Conservation (phyloP, 2,797 vertebrate species). For the Eptatretus atami region DNA sequence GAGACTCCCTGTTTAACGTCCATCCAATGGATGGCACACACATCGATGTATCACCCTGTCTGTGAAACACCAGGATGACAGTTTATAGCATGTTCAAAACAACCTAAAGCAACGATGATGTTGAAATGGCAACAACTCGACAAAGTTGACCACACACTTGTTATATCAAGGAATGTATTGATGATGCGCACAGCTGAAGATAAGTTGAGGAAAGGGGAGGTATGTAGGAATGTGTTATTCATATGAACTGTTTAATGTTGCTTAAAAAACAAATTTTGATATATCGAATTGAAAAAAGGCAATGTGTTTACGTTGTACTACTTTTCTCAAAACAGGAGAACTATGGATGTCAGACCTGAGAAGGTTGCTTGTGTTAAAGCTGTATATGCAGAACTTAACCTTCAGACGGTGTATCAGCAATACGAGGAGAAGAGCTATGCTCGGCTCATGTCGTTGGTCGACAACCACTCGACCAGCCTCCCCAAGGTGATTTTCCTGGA, state of each 20-base stretch:
- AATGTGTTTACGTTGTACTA: background rate
- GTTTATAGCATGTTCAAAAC: no score
- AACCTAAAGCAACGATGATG: no score
- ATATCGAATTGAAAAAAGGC: background rate
- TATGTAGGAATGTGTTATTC: background rate
- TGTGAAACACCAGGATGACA: no score
- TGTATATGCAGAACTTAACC: conserved; percentile 28
- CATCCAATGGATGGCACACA: no score
- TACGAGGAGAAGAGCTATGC: conserved; percentile 47
- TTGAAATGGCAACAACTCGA: no score
- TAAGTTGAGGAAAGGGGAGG: no score
- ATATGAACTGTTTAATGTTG: background rate
- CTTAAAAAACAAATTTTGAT: background rate
- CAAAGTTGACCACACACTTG: no score
- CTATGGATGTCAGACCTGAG: conserved; percentile 33
- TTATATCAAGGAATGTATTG: no score
- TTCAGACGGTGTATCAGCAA: conserved; percentile 20
- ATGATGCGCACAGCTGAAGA: no score
- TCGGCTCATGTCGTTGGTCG: conserved; percentile 31
- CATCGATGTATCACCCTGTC: no score
- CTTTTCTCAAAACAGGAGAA: conserved; percentile 22
- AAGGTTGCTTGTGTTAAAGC: conserved; percentile 43
- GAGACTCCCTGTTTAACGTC: no score
- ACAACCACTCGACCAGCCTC: conserved; percentile 19
- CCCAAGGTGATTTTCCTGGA: conserved; percentile 35